phyloP scores from a whole-genome alignment of 1,140 invertebrate species.

The Cydia amplana region DNA sequence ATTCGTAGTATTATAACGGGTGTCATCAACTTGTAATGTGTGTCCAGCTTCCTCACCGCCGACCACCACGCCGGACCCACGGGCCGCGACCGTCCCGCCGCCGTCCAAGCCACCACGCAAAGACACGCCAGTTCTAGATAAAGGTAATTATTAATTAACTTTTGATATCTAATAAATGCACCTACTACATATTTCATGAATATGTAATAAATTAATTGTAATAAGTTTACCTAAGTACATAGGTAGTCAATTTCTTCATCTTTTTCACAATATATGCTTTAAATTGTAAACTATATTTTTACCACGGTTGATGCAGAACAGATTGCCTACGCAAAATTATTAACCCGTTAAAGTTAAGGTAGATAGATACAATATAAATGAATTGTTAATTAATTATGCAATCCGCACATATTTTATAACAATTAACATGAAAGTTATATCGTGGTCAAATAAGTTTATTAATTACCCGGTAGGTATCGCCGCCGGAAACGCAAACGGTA shows the following conservation, averaged over 20 bases:
- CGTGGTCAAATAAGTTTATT: conserved; percentile 57
- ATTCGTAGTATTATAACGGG: too few relatives aligned
- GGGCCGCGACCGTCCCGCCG: conserved; percentile 61
- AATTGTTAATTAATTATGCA: conserved; percentile 1
- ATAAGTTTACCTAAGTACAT: neutral
- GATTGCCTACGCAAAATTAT: neutral
- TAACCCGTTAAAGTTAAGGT: neutral
- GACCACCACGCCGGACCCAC: conserved; percentile 71
- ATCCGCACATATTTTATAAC: neutral
- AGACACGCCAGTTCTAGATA: conserved; percentile 66
- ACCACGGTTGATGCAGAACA: neutral
- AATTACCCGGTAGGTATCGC: conserved; percentile 61
- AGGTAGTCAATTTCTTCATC: neutral
- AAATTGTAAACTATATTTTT: too few relatives aligned
- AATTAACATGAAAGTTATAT: conserved; percentile 37
- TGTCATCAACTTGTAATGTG: conserved; percentile 11
- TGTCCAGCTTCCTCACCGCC: conserved; percentile 68
- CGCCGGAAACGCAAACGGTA: conserved; percentile 47
- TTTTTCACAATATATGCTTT: too few relatives aligned
- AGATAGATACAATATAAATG: neutral
- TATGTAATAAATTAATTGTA: too few relatives aligned
- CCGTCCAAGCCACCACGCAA: conserved; percentile 67
- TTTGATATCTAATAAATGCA: neutral
- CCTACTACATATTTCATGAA: neutral
- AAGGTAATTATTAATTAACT: conserved; percentile 53